Evolutionary conservation across 2,888 invertebrate species (phyloP), one percentile per base, ranked within the genome.

Genomic region (Acrobeloides nanus): DNA sequence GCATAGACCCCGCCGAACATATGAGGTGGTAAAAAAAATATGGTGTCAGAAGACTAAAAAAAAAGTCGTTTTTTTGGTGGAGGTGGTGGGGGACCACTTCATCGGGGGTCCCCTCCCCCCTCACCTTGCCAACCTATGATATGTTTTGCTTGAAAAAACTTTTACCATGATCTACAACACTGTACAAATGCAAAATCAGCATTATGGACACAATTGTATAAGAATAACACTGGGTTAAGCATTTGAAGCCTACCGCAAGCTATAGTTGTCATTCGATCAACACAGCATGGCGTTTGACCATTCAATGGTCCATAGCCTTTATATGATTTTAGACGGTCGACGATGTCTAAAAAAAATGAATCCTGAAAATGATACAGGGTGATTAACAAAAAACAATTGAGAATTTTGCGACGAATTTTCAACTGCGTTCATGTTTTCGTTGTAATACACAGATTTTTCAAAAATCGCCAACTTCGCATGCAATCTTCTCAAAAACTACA

Each of bases 131-230:
- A 15, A 39, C 21, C 3, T 35, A 23, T 4, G 15, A 15, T 21
- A 46, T 44, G 10, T 21, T 48, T 46, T 15, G 44, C 6, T 8
- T 10, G 18, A 15, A 18, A 37, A 34, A 35, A 27, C 7, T 17
- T 24, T 41, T 38, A 66, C 67, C 68, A 69, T 1, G 62, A 59
- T 4, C 55, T 50, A 42, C 69, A 69, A 40, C 69, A 69, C 37
- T 69, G 68, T 23, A 69, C 62, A 26, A 69, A 53, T 1, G 66
- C 67, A 47, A 69, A 69, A 44, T 69, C 69, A 1, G 66, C 53
- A 43, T 63, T 66, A 26, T 48, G 47, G 4, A 52, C 46, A 49
- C 69, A 69, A 37, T 66, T 43, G 43, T 57, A 51, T 6, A 46
- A 38, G 43, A 69, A 69, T 23, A 34, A 27, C 26, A 43, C 26